Percentiles rank a stretch among this genome's conserved stretches.
phyloP scores from a whole-genome alignment of 2,797 vertebrate species.

The Lacerta agilis region DNA sequence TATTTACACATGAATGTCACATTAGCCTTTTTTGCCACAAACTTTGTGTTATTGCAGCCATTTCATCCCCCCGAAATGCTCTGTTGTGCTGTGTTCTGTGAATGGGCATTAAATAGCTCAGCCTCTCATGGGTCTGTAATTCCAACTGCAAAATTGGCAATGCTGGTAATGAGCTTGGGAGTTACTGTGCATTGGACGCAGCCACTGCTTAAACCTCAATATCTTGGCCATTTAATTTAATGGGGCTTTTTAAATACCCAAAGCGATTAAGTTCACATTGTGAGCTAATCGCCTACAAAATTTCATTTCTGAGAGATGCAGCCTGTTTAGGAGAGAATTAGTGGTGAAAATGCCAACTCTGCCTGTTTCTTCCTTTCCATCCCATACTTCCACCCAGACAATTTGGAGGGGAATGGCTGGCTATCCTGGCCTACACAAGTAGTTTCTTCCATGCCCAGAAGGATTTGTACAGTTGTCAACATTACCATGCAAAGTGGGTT shows the following conservation, averaged over 20 bases:
- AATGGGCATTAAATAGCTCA: neutral
- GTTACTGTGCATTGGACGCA: constrained; percentile 67
- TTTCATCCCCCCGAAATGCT: constrained; percentile 17
- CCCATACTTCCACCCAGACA: constrained; percentile 19
- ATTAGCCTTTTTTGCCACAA: neutral
- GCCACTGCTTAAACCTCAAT: constrained; percentile 69
- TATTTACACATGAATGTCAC: neutral
- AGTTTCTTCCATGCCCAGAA: constrained; percentile 5
- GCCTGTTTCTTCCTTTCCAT: neutral
- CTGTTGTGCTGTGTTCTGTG: neutral
- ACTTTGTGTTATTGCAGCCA: constrained; percentile 13
- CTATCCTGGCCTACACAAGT: neutral
- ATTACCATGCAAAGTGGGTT: neutral
- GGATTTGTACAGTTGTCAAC: constrained; percentile 25
- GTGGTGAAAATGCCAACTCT: constrained; percentile 43
- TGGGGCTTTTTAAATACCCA: constrained; percentile 72
- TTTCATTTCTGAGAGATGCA: constrained; percentile 70
- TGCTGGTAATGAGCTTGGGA: constrained; percentile 61
- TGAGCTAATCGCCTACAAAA: constrained; percentile 73
- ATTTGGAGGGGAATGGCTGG: neutral
- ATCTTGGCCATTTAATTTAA: constrained; percentile 74
- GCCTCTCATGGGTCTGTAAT: constrained; percentile 20
- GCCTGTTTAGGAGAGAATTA: constrained; percentile 66
- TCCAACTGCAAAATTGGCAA: constrained; percentile 13
- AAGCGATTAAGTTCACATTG: constrained; percentile 76